A percentile compares a stretch with the other conserved stretches of the same genome.
Evolutionary conservation across 2,797 vertebrate genomes (phyloP).

Genomic region (Caiman crocodilus): DNA sequence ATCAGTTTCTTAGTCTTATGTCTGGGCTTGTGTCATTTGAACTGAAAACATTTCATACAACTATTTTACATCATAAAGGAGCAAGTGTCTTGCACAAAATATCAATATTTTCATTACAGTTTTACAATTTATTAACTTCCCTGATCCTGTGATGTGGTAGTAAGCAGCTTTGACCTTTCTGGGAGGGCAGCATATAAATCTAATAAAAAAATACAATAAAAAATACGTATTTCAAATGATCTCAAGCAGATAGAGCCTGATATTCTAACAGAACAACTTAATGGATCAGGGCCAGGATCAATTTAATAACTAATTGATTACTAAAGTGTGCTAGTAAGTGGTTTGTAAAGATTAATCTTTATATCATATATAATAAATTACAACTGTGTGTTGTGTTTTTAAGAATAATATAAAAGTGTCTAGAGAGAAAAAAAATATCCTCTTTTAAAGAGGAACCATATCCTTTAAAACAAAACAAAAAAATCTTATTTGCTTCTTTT

Average conservation of each 20-base stretch:
- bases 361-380: not conserved
- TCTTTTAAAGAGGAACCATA: not conserved
- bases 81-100: not conserved
- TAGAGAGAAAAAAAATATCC: not conserved
- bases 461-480: not conserved
- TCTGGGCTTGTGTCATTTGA: not conserved
- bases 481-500: not conserved
- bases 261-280: not conserved
- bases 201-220: too few relatives aligned
- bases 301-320: not conserved
- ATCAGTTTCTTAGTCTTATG: not conserved
- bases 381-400: not conserved
- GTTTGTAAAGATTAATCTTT: rapidly evolving
- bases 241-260: not conserved
- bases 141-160: not conserved
- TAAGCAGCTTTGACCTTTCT: not conserved
- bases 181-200: too few relatives aligned
- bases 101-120: not conserved
- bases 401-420: not conserved
- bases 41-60: not conserved
- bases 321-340: not conserved
- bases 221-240: not conserved
- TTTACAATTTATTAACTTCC: not conserved
- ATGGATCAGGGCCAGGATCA: not conserved
- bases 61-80: not conserved